Evolutionary conservation across 1,140 invertebrate genomes (phyloP), one percentile per base, ranked within the genome.

Genomic region (Bombus affinis): DNA sequence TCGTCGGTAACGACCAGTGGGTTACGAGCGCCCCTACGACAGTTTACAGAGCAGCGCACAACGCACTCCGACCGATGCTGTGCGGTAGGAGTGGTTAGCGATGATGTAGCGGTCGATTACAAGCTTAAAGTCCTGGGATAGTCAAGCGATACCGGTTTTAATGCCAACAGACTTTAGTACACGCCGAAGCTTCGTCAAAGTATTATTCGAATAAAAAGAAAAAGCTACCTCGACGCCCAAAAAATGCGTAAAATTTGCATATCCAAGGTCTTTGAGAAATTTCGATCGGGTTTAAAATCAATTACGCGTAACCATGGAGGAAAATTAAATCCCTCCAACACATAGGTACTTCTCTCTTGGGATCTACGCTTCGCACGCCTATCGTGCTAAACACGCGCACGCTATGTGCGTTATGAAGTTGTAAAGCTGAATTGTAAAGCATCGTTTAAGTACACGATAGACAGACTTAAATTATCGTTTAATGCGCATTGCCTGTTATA

Each of bases 401-500:
- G 28, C 32, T 28, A 85, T 68, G 66, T 77, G 68, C 53, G 73
- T 77, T 86, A 87, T 72, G 71, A 77, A 78, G 78, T 70, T 89
- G 68, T 84, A 87, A 81, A 81, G 57, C 72, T 68, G 77, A 85
- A 82, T 81, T 85, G 89, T 74, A 86, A 86, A 83, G 47, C 81
- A 87, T 90, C 77, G 35, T 87, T 89, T 57, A 81, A 65, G 81
- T 68, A 81, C 57, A 81, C 75, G 79, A 89, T 89, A 89, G 87
- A 90, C 81, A 32, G 78, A 82, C 81, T 89, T 85, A 88, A 90
- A 88, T 81, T 80, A 75, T 87, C 88, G 62, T 89, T 90, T 90
- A 89, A 89, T 86, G 86, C 88, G 83, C 82, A 80, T 88, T 85
- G 79, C 88, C 75, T 75, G 81, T 89, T 87, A 89, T 86, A 83